A percentile compares a stretch with the other conserved stretches of the same genome.
Conservation (phyloP, 2,888 invertebrate genomes). For the Marronus borbonicus region DNA sequence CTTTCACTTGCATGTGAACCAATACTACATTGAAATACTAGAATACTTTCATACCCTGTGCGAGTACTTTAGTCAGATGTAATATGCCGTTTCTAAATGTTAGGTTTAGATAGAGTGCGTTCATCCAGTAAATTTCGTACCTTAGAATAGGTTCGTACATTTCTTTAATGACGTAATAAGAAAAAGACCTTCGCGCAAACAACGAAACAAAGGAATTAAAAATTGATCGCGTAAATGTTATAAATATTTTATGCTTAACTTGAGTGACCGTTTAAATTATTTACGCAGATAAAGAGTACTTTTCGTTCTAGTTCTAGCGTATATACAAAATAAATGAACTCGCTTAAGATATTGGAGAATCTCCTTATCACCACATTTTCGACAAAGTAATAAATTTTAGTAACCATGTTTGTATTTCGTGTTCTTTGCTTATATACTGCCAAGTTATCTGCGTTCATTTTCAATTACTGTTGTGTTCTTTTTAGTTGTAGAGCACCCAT, state of each 20-base stretch:
- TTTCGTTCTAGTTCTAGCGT: slow-evolving; percentile 2
- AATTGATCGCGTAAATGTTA: not conserved
- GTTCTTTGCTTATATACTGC: not conserved
- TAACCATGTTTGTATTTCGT: not conserved
- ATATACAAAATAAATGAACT: slow-evolving; percentile 40
- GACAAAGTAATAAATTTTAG: slow-evolving; percentile 40
- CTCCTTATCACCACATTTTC: slow-evolving; percentile 41
- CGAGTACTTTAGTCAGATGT: not conserved
- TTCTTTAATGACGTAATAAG: not conserved
- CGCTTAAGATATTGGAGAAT: slow-evolving; percentile 45
- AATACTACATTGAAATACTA: not conserved
- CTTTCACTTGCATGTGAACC: slow-evolving; percentile 21
- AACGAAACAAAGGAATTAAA: not conserved
- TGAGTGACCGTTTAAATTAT: not conserved
- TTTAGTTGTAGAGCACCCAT: slow-evolving; percentile 92
- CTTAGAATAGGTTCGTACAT: not conserved
- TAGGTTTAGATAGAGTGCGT: too few relatives aligned
- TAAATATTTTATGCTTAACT: not conserved
- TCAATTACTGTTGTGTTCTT: slow-evolving; percentile 34
- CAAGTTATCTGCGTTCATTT: too few relatives aligned
- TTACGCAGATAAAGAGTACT: not conserved
- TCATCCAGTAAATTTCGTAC: too few relatives aligned
- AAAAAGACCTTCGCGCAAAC: not conserved
- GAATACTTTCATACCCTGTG: not conserved
- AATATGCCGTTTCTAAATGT: not conserved